Percentiles rank a stretch among this genome's conserved stretches.
phyloP scores from a whole-genome alignment of 2,113 vertebrate genomes.

The Tylochromis polylepis region DNA sequence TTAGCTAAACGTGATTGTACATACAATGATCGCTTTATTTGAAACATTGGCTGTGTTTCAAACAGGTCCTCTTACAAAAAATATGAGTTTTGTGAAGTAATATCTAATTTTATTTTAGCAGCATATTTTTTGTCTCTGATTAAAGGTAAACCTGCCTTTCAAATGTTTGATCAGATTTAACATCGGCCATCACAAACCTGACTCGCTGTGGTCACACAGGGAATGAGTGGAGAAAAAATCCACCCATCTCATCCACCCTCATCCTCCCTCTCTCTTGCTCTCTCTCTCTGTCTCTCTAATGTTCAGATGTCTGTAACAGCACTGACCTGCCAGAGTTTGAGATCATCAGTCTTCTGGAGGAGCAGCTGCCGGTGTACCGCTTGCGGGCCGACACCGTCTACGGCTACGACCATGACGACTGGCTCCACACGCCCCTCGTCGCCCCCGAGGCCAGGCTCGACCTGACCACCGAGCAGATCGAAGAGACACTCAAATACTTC shows the following conservation, averaged over 20 bases:
- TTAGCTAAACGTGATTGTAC: not conserved
- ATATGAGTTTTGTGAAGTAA: not conserved
- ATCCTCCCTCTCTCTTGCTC: not conserved
- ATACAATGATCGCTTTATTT: not conserved
- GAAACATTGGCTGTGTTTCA: not conserved
- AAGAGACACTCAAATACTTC: constrained; percentile 98
- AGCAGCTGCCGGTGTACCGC: constrained; percentile 94
- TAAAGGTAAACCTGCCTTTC: not conserved
- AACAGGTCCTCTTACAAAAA: not conserved
- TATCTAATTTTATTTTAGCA: not conserved
- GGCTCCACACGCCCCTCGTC: constrained; percentile 94
- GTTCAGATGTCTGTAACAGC: constrained; percentile 96
- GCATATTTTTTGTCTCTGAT: not conserved
- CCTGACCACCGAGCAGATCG: constrained; percentile 94
- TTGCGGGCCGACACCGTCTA: constrained; percentile 93
- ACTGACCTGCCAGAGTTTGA: constrained; percentile 97
- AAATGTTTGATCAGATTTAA: not conserved
- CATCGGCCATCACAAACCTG: not conserved
- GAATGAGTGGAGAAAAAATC: not conserved
- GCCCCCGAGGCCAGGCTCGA: constrained; percentile 86
- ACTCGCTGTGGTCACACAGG: not conserved
- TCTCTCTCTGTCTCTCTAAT: not conserved
- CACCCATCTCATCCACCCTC: not conserved
- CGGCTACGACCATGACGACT: constrained; percentile 96
- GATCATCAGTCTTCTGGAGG: constrained; percentile 98